These are phyloP conservation scores for Drosophila ironensis DNA, from an alignment of 1,140 invertebrate genomes.

Conservation along the genomic window DNA sequence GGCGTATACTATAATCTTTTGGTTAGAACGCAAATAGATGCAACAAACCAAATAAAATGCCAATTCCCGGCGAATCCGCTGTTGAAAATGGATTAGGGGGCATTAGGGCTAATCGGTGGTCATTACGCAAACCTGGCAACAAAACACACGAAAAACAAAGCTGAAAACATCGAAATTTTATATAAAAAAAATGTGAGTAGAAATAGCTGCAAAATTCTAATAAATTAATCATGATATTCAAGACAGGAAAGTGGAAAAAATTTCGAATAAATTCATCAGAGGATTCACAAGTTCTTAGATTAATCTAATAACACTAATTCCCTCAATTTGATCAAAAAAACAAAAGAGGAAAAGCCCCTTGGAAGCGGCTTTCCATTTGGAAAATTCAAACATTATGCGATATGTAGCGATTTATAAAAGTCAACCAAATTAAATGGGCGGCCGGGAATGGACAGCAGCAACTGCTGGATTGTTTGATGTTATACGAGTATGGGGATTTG, in stretches of 20 bases:
- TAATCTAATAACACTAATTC: no score
- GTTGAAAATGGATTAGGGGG: constrained; percentile 50
- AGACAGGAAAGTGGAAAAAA: no score
- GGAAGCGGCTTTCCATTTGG: constrained; percentile 18
- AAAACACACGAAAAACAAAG: neutral
- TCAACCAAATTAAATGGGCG: constrained; percentile 68
- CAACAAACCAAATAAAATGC: constrained; percentile 22
- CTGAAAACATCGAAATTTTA: no score
- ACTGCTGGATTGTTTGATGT: constrained; percentile 74
- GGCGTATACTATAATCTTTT: neutral
- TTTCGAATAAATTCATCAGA: no score
- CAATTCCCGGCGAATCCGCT: constrained; percentile 18
- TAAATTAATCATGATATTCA: neutral
- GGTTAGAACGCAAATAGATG: neutral
- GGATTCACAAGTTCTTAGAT: no score
- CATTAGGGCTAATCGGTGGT: constrained; percentile 59
- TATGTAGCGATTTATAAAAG: constrained; percentile 80
- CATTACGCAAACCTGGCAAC: constrained; percentile 32
- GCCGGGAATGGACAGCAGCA: constrained; percentile 68
- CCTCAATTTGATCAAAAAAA: neutral
- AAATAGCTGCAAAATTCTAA: neutral
- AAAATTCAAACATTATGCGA: constrained; percentile 62
- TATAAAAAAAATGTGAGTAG: neutral
- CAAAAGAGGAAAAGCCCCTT: neutral
- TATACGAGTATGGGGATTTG: constrained; percentile 76